These are phyloP conservation scores for Strigamia crassipes DNA, from an alignment of 2,888 invertebrate genomes.

Conservation along the genomic window DNA sequence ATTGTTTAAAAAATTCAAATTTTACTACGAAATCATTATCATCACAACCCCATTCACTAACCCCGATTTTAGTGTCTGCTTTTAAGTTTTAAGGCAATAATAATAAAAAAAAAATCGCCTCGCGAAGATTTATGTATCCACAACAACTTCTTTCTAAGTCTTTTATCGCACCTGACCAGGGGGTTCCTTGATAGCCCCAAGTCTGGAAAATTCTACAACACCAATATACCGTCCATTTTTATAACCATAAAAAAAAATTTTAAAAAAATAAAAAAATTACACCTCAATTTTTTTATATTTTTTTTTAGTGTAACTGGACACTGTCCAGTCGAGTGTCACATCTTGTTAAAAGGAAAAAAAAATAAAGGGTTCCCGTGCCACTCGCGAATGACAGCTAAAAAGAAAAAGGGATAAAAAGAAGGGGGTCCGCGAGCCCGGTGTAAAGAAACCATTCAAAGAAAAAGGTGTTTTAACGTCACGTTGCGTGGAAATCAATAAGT, in stretches of 20 bases:
- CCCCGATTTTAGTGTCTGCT: background rate
- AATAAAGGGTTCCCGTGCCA: background rate
- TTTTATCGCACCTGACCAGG: constrained; percentile 40
- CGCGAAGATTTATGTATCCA: constrained; percentile 5
- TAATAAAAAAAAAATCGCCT: background rate
- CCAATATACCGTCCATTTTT: background rate
- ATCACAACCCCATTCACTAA: background rate
- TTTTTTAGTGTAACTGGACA: background rate
- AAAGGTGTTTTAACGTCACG: background rate
- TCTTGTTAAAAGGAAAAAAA: background rate
- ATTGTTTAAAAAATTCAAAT: background rate
- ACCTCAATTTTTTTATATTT: no score
- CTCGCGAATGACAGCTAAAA: background rate
- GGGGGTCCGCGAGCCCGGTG: no score
- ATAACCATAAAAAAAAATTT: background rate
- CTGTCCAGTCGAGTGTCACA: constrained; percentile 11
- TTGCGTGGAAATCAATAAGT: background rate
- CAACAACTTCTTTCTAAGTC: constrained; percentile 11
- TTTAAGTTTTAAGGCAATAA: background rate
- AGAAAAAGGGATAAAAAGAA: background rate
- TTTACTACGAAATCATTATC: no score
- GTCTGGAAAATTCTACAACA: background rate
- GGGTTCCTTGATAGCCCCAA: background rate
- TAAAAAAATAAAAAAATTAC: background rate
- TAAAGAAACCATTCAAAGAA: background rate